A percentile compares a stretch with the other conserved stretches of the same genome.
These are phyloP conservation scores for Pseudoatta argentina DNA, from an alignment of 1,140 invertebrate species.

Conservation along the genomic window DNA sequence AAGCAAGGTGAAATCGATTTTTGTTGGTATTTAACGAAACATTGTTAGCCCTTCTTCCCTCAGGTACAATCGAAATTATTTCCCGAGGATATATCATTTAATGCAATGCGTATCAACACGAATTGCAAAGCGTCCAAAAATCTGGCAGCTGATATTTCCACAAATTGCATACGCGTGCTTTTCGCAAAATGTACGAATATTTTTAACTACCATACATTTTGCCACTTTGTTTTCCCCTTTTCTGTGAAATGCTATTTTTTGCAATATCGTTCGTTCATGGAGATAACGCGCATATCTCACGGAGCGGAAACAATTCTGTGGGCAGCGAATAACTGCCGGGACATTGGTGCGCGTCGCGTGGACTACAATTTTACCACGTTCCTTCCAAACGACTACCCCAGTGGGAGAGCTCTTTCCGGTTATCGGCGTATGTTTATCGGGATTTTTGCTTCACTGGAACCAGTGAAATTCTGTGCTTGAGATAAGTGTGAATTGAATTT, in stretches of 20 bases:
- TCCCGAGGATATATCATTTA: constrained; percentile 20
- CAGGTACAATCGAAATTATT: constrained; percentile 43
- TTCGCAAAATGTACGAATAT: constrained; percentile 11
- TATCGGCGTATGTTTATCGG: constrained; percentile 36
- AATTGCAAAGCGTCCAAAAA: constrained; percentile 16
- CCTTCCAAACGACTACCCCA: constrained; percentile 31
- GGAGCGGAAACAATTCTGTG: constrained; percentile 49
- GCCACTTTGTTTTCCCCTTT: constrained; percentile 28
- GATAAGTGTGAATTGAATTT: constrained; percentile 39
- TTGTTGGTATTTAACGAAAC: constrained; percentile 50
- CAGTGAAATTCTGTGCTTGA: neutral
- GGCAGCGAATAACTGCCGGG: constrained; percentile 35
- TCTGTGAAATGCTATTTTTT: constrained; percentile 46
- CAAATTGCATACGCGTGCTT: constrained; percentile 20
- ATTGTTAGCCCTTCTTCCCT: constrained; percentile 27
- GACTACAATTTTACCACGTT: constrained; percentile 45
- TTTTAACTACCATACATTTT: constrained; percentile 29
- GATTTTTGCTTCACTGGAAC: neutral
- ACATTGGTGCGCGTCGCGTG: neutral
- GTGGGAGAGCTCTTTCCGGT: constrained; percentile 18
- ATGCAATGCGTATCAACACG: constrained; percentile 28
- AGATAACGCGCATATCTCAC: constrained; percentile 54
- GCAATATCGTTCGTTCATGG: constrained; percentile 33
- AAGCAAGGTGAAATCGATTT: constrained; percentile 40
- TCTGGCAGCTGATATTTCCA: constrained; percentile 27